A percentile compares a stretch with the other conserved stretches of the same genome.
Evolutionary conservation across 30 jellyfish, hydroid and myxozoan genomes (phyloP).

Genomic region (Catostylus mosaicus): DNA sequence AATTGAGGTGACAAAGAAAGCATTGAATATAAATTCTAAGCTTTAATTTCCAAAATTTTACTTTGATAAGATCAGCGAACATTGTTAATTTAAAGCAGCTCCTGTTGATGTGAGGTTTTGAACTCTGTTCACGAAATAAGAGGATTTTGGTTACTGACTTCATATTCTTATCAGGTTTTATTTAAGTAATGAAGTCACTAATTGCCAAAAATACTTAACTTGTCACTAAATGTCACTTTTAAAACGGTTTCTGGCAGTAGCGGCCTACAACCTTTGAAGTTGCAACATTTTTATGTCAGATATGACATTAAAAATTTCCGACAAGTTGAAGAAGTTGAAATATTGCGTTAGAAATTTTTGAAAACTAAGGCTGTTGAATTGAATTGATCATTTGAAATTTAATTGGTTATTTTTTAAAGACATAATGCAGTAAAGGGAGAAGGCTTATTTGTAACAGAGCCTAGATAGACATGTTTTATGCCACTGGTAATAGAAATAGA

Average conservation of each 20-base stretch:
- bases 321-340: no score
- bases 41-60: background rate
- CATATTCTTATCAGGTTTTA: background rate
- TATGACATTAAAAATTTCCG: no score
- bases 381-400: no score
- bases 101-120: background rate
- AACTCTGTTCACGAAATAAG: background rate
- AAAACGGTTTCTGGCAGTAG: background rate
- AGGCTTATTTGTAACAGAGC: no score
- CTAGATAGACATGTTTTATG: no score
- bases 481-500: no score
- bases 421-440: no score
- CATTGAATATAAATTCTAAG: background rate
- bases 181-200: background rate
- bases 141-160: background rate
- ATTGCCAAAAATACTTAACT: background rate
- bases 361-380: no score
- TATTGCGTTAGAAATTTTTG: no score
- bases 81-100: background rate
- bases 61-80: background rate
- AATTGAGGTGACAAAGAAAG: background rate
- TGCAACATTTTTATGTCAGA: background rate
- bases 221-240: background rate
- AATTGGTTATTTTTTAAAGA: no score
- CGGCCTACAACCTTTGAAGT: background rate